Evolutionary conservation across 1,140 invertebrate genomes (phyloP).

Genomic region (Eupristina koningsbergeri): DNA sequence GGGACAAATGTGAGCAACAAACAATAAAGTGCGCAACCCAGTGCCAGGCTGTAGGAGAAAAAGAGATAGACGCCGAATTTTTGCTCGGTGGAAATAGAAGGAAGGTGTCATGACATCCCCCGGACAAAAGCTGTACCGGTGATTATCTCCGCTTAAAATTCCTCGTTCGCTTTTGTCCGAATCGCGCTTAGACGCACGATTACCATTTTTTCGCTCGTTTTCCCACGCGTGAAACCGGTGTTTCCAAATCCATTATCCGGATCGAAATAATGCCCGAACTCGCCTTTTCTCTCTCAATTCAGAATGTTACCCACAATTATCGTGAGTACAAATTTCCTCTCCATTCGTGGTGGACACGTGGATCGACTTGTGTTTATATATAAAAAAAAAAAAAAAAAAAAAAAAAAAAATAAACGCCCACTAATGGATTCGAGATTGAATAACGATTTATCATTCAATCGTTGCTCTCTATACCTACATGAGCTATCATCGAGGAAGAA

Average conservation of each 20-base stretch:
- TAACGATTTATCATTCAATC: background rate
- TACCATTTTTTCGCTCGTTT: background rate
- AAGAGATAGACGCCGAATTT: background rate
- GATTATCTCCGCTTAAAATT: slow-evolving; percentile 60
- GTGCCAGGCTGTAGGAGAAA: no score
- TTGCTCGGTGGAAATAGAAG: background rate
- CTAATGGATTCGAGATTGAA: background rate
- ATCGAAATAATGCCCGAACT: background rate
- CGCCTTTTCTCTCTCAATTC: background rate
- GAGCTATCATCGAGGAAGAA: slow-evolving; percentile 11
- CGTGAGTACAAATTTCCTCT: no score
- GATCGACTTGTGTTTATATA: no score
- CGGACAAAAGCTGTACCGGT: no score
- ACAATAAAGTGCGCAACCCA: no score
- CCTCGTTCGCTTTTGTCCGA: background rate
- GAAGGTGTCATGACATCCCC: slow-evolving; percentile 61
- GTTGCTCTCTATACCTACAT: background rate
- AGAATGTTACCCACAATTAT: background rate
- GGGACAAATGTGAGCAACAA: no score
- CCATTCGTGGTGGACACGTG: no score
- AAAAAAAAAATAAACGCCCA: background rate
- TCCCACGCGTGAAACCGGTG: slow-evolving; percentile 13
- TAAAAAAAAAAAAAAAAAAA: no score
- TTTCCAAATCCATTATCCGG: background rate
- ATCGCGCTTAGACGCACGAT: background rate